A percentile compares a stretch with the other conserved stretches of the same genome.
These are phyloP conservation scores for Cylloceria caligata DNA, from an alignment of 2,888 invertebrate species.

Conservation along the genomic window DNA sequence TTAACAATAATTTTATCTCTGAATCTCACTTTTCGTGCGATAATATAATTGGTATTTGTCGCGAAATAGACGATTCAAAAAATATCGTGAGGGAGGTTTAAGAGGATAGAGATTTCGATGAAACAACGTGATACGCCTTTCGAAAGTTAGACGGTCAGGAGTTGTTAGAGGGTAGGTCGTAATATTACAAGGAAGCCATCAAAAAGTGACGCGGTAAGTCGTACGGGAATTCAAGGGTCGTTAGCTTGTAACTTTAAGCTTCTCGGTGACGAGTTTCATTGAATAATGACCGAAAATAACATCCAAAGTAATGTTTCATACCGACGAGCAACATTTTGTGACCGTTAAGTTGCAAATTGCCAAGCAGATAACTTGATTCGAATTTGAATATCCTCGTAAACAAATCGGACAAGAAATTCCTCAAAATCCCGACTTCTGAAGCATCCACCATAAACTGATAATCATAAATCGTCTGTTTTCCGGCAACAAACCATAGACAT, in stretches of 20 bases:
- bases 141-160: neutral
- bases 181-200: constrained; percentile 16
- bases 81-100: neutral
- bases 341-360: neutral
- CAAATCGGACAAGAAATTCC: neutral
- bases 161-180: constrained; percentile 6
- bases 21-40: neutral
- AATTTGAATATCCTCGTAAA: constrained; percentile 9
- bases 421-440: neutral
- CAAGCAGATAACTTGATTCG: neutral
- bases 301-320: neutral
- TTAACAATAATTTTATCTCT: neutral
- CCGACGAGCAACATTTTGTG: neutral
- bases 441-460: neutral
- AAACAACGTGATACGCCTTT: constrained; percentile 16
- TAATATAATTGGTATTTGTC: neutral
- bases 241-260: constrained; percentile 25
- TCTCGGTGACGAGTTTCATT: constrained; percentile 1
- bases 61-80: constrained; percentile 1
- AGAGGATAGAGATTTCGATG: neutral
- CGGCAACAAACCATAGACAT: neutral
- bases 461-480: no score
- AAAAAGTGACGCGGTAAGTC: neutral
- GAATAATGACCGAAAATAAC: constrained; percentile 10
- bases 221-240: constrained; percentile 19